Conservation (phyloP, 2,888 invertebrate genomes). For the Quadroppia sp. region DNA sequence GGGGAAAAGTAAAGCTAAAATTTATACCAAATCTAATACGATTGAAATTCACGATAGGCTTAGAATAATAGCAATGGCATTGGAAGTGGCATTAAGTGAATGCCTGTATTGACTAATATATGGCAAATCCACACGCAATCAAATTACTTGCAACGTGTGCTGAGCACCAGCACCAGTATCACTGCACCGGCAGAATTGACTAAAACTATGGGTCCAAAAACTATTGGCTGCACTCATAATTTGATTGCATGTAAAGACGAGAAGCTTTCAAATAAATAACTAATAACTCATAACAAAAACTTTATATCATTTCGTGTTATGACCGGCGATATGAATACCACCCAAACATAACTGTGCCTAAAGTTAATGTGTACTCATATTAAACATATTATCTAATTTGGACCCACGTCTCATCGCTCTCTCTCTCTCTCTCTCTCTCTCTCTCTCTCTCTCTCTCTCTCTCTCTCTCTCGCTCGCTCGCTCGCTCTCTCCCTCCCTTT, state of each 20-base stretch:
- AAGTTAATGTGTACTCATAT: neutral
- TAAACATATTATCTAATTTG: conserved; percentile 7
- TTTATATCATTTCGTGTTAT: neutral
- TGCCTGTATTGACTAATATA: conserved; percentile 31
- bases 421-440: conserved; percentile 19
- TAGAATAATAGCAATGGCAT: conserved; percentile 8
- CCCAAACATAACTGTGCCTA: conserved; percentile 4
- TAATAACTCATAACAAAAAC: conserved; percentile 24
- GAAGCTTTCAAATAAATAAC: conserved; percentile 35
- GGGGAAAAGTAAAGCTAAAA: neutral
- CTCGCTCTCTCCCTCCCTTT: too few species aligned
- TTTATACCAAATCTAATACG: conserved; percentile 13
- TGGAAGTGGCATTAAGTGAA: conserved; percentile 34
- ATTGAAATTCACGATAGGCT: conserved; percentile 30
- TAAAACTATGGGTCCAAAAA: neutral
- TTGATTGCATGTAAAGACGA: conserved; percentile 32
- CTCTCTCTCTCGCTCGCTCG: neutral
- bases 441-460: neutral
- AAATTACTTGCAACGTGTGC: conserved; percentile 12
- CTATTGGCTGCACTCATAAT: neutral
- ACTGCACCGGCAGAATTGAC: neutral
- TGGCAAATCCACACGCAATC: conserved; percentile 35
- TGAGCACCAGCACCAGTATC: neutral
- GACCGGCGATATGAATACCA: neutral
- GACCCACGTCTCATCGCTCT: neutral